Evolutionary conservation across 2,113 vertebrate species (phyloP), one percentile per base, ranked within the genome.

Genomic region (Mastomys natalensis): DNA sequence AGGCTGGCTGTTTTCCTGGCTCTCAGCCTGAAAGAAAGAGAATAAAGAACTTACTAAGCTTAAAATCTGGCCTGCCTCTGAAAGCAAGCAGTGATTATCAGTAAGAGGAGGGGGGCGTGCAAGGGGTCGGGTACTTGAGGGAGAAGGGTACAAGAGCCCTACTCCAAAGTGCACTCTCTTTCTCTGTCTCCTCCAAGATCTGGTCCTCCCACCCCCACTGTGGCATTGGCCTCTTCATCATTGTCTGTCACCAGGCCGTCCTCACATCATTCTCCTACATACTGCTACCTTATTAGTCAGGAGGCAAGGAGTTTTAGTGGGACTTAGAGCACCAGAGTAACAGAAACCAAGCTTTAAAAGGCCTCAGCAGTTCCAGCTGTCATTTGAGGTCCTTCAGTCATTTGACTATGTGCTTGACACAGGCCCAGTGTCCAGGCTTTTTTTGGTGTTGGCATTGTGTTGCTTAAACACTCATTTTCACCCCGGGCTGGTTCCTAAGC

Each of bases 321-420:
- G 8, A 12, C n/a, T 60, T 16, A n/a, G 64, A 72, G 45, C 6
- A 16, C 48, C 21, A 95, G 55, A 58, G n/a, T 12, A 8, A 17
- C 48, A n/a, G 51, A 53, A 70, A 72, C 70, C 78, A 95, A 74
- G 29, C 5, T 92, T 88, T 2, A 17, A 48, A 4, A n/a, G 78
- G 72, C 24, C n/a, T 6, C 26, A 10, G 29, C 11, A 34, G 8
- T 34, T 21, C 4, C 15, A 16, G 24, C 64, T 17, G 24, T 40
- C 72, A 45, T 17, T 10, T 3, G 17, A 73, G 62, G 45, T 13
- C n/a, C 48, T 58, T 70, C 40, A 24, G 29, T 34, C 2, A 0
- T 13, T 58, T 45, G 62, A 43, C 12, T 19, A 40, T 29, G 4
- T 2, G 48, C 0, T 29, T 12, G 1, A 0, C 1, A 12, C 7